These are phyloP conservation scores for Pelobates fuscus DNA, from an alignment of 2,113 vertebrate genomes.

Conservation along the genomic window DNA sequence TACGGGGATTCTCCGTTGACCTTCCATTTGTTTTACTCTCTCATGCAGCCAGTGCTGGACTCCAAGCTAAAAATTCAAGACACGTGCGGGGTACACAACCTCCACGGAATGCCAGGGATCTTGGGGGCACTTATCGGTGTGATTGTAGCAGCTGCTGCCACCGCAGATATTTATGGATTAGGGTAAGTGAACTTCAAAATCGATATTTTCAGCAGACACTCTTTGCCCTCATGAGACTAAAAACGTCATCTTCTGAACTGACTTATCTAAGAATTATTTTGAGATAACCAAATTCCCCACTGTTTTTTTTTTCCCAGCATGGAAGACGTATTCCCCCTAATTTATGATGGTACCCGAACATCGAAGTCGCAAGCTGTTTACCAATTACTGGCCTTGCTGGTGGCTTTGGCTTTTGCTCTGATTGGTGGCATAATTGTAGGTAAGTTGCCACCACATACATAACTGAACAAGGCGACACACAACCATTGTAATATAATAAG, in stretches of 20 bases:
- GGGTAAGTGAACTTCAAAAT: constrained; percentile 69
- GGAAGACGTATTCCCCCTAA: constrained; percentile 69
- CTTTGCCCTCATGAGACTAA: background rate
- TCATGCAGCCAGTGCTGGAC: constrained; percentile 74
- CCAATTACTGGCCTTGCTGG: constrained; percentile 74
- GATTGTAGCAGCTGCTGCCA: constrained; percentile 70
- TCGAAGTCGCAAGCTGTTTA: constrained; percentile 59
- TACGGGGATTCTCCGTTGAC: too few species aligned
- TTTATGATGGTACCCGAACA: constrained; percentile 7
- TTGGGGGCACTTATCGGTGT: constrained; percentile 82
- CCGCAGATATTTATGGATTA: constrained; percentile 67
- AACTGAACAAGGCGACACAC: too few species aligned
- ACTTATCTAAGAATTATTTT: background rate
- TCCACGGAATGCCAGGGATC: constrained; percentile 86
- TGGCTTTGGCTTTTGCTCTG: constrained; percentile 77
- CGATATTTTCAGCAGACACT: too few species aligned
- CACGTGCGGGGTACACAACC: constrained; percentile 86
- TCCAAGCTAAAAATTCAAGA: constrained; percentile 84
- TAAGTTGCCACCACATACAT: constrained; percentile 59
- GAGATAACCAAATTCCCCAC: too few species aligned
- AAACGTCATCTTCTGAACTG: too few species aligned
- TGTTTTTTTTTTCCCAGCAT: constrained; percentile 64
- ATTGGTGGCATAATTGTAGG: constrained; percentile 80
- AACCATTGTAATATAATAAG: too few species aligned
- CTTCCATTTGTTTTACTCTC: background rate